These are phyloP conservation scores for Latrodectus geometricus DNA, from an alignment of 1,140 invertebrate species.

Conservation along the genomic window DNA sequence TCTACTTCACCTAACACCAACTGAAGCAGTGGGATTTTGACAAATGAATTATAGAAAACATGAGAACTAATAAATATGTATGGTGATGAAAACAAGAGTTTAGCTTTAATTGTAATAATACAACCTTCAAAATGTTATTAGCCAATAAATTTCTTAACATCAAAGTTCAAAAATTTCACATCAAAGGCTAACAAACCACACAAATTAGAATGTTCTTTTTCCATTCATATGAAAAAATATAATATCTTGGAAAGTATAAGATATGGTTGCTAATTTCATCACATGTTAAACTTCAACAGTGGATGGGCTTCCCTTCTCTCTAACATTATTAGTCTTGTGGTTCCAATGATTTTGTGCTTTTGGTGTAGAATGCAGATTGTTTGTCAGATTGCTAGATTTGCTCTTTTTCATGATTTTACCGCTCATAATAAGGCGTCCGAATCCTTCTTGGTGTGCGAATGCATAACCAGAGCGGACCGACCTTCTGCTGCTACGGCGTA, in stretches of 20 bases:
- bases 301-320: constrained; percentile 53
- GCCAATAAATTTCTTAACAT: too few species aligned
- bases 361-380: constrained; percentile 44
- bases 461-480: constrained; percentile 97
- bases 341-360: constrained; percentile 39
- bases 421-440: constrained; percentile 96
- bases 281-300: constrained; percentile 45
- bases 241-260: not conserved
- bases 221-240: too few species aligned
- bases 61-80: too few species aligned
- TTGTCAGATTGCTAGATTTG: constrained; percentile 54
- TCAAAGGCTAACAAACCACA: too few species aligned
- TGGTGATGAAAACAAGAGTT: too few species aligned
- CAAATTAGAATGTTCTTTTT: too few species aligned
- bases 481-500: constrained; percentile 84
- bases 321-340: constrained; percentile 11
- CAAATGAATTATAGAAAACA: too few species aligned
- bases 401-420: constrained; percentile 89
- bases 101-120: too few species aligned
- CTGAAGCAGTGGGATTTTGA: too few species aligned
- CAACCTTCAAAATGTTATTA: too few species aligned
- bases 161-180: too few species aligned
- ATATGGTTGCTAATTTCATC: not conserved
- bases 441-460: constrained; percentile 97
- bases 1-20: too few species aligned